Percentiles rank a stretch among this genome's conserved stretches.
Evolutionary conservation across 2,113 vertebrate species (phyloP).

Genomic region (Epinephelus lanceolatus): DNA sequence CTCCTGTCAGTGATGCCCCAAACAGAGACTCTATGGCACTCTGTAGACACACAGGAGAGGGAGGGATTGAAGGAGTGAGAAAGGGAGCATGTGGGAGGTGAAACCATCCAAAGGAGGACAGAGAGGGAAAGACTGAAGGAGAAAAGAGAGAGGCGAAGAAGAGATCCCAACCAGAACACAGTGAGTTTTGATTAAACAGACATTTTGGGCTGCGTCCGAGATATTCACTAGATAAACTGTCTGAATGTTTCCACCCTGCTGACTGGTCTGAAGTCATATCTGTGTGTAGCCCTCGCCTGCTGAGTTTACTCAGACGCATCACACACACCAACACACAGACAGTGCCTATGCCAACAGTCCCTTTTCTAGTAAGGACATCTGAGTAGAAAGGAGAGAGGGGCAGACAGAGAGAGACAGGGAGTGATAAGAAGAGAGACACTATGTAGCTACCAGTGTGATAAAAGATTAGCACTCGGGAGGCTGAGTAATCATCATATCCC

Average conservation of each 20-base stretch:
- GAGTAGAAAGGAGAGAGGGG: constrained; percentile 6
- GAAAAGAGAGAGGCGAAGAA: constrained; percentile 30
- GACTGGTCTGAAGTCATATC: constrained; percentile 51
- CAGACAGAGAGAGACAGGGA: constrained; percentile 14
- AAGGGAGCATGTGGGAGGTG: constrained; percentile 9
- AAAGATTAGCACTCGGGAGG: not conserved
- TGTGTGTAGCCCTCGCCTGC: constrained; percentile 15
- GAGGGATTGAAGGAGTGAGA: constrained; percentile 50
- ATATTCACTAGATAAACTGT: constrained; percentile 38
- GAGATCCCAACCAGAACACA: constrained; percentile 32
- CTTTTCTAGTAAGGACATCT: constrained; percentile 44
- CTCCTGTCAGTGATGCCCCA: constrained; percentile 91
- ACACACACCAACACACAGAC: constrained; percentile 64
- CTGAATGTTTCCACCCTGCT: constrained; percentile 52
- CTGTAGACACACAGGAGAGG: constrained; percentile 71
- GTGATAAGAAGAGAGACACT: constrained; percentile 3
- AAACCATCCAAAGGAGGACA: constrained; percentile 27
- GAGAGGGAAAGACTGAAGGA: constrained; percentile 60
- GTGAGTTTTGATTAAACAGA: constrained; percentile 56
- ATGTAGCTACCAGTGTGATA: not conserved
- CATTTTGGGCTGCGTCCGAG: constrained; percentile 20
- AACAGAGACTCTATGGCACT: constrained; percentile 86
- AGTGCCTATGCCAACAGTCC: constrained; percentile 53
- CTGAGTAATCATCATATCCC: constrained; percentile 5
- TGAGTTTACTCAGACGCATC: constrained; percentile 64